Evolutionary conservation across 2,113 vertebrate species (phyloP).

Genomic region (Geothlypis trichas): DNA sequence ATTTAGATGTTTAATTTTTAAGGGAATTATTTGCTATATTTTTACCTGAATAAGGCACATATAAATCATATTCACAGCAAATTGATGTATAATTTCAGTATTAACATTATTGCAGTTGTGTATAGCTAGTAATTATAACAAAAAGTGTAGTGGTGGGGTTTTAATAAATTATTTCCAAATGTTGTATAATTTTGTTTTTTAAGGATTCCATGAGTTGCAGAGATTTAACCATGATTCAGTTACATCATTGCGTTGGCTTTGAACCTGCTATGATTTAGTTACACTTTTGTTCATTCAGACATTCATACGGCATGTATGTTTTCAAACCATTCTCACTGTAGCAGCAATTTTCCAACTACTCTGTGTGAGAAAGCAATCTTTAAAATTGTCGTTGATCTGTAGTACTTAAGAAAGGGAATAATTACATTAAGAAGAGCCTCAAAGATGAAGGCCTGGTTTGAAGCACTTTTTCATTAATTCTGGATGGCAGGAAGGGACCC

Average conservation of each 20-base stretch:
- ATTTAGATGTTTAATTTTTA: constrained; percentile 35
- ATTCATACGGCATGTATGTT: constrained; percentile 41
- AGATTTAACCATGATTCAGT: constrained; percentile 47
- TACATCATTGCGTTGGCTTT: not conserved
- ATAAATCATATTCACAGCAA: constrained; percentile 4
- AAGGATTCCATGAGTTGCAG: constrained; percentile 25
- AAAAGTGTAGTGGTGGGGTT: not conserved
- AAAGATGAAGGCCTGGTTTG: constrained; percentile 82
- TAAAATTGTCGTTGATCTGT: constrained; percentile 62
- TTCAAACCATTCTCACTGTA: constrained; percentile 53
- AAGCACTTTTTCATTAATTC: constrained; percentile 83
- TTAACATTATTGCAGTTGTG: constrained; percentile 16
- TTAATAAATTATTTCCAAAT: constrained; percentile 26
- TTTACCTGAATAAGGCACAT: constrained; percentile 34
- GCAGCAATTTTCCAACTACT: constrained; percentile 50
- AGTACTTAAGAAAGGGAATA: constrained; percentile 56
- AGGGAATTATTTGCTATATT: constrained; percentile 26
- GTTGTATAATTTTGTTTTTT: not conserved
- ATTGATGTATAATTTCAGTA: constrained; percentile 34
- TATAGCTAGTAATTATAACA: constrained; percentile 23
- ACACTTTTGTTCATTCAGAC: constrained; percentile 65
- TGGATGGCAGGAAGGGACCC: constrained; percentile 82
- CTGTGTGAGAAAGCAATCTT: constrained; percentile 58
- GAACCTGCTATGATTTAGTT: constrained; percentile 66
- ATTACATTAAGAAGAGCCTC: constrained; percentile 72